These are phyloP conservation scores for Perca fluviatilis DNA, from an alignment of 2,113 vertebrate genomes.

Conservation along the genomic window DNA sequence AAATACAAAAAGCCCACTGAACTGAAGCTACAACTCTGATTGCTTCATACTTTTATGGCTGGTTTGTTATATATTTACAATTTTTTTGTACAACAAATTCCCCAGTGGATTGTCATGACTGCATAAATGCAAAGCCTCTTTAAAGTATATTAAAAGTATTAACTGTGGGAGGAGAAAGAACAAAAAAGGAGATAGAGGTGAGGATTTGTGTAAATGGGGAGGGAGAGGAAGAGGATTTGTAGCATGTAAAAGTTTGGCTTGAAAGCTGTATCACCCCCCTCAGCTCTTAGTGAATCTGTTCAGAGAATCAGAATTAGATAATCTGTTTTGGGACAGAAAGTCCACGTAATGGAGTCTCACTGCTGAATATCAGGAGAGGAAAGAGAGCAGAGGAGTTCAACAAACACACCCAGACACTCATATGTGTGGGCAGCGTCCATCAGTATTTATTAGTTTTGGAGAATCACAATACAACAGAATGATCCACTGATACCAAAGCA, in stretches of 20 bases:
- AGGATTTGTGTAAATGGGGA: slow-evolving; percentile 57
- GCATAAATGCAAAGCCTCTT: slow-evolving; percentile 38
- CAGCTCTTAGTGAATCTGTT: background rate
- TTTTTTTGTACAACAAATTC: background rate
- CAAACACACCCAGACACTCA: slow-evolving; percentile 12
- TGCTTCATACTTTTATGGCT: background rate
- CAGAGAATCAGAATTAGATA: background rate
- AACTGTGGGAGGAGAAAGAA: background rate
- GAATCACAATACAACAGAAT: background rate
- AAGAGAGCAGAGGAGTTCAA: slow-evolving; percentile 9
- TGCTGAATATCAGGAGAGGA: background rate
- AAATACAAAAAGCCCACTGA: background rate
- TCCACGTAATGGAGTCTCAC: slow-evolving; percentile 23
- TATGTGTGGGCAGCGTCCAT: background rate
- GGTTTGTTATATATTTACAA: background rate
- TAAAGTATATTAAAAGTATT: slow-evolving; percentile 45
- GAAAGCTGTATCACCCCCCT: slow-evolving; percentile 39
- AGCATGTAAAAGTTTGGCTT: slow-evolving; percentile 42
- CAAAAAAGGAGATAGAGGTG: slow-evolving; percentile 32
- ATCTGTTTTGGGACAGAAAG: slow-evolving; percentile 26
- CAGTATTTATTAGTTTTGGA: background rate
- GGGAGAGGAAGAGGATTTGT: slow-evolving; percentile 66
- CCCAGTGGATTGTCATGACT: slow-evolving; percentile 26
- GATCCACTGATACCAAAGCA: background rate
- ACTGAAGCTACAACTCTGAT: background rate